Percentiles rank a stretch among this genome's conserved stretches.
These are phyloP conservation scores for Poecile atricapillus DNA, from an alignment of 2,113 vertebrate species.

Conservation along the genomic window DNA sequence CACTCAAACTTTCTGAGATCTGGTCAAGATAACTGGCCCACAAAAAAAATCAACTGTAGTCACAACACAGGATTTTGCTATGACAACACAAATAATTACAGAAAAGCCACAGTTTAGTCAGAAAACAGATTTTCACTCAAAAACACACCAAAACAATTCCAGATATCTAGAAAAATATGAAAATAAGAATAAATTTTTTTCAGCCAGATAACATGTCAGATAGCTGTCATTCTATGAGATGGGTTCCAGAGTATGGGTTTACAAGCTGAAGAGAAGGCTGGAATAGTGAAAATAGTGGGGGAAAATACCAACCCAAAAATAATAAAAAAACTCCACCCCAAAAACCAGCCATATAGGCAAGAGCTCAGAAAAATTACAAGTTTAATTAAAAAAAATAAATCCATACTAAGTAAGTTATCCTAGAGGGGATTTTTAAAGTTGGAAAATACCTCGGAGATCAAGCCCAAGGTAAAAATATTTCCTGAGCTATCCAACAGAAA, in stretches of 20 bases:
- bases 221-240: neutral
- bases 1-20: neutral
- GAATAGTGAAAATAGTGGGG: neutral
- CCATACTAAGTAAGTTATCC: neutral
- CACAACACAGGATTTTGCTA: neutral
- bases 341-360: accelerated
- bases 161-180: neutral
- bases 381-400: neutral
- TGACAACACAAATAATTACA: neutral
- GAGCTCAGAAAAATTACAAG: neutral
- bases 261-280: conserved; percentile 11
- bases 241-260: neutral
- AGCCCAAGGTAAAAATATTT: neutral
- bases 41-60: neutral
- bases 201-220: neutral
- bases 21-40: neutral
- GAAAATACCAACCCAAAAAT: neutral
- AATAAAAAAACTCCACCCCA: neutral
- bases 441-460: neutral
- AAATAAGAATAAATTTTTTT: neutral
- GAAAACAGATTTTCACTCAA: neutral
- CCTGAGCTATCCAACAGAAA: neutral
- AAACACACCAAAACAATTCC: neutral
- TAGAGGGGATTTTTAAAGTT: neutral
- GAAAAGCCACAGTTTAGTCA: neutral